Evolutionary conservation across 2,888 invertebrate species (phyloP).

Genomic region (Rugalucina vietnamica): DNA sequence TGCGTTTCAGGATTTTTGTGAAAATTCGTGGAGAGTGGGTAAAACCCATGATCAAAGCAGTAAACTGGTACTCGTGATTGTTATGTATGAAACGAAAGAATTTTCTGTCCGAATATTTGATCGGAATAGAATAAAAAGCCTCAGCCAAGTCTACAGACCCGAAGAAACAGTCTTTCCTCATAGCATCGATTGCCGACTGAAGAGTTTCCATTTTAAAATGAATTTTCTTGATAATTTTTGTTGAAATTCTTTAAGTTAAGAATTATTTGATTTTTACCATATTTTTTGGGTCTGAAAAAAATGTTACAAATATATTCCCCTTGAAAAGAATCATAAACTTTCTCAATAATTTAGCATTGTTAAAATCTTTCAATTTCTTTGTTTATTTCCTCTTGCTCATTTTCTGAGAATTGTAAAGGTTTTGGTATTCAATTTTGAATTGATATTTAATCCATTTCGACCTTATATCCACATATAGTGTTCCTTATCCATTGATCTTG

Average conservation of each 20-base stretch:
- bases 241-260: conserved; percentile 11
- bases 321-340: not conserved
- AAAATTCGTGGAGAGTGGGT: conserved; percentile 9
- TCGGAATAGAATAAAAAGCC: conserved; percentile 19
- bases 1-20: conserved; percentile 32
- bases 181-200: conserved; percentile 3
- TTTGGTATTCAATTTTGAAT: conserved; percentile 20
- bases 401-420: conserved; percentile 18
- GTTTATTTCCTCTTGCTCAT: conserved; percentile 25
- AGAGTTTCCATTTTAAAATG: conserved; percentile 39
- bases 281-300: conserved; percentile 20
- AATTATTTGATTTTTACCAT: not conserved
- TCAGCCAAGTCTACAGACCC: conserved; percentile 20
- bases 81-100: conserved; percentile 22
- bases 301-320: conserved; percentile 36
- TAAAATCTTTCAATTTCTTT: conserved; percentile 34
- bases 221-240: conserved; percentile 4
- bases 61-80: conserved; percentile 20
- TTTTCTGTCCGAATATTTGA: conserved; percentile 7
- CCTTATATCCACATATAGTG: conserved; percentile 33
- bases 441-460: conserved; percentile 31
- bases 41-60: conserved; percentile 10
- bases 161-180: conserved; percentile 23
- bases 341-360: conserved; percentile 27
- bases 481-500: conserved; percentile 32